Base-by-base conservation (phyloP, 2,888 invertebrate species). In the Xestobium rufovillosum region DNA sequence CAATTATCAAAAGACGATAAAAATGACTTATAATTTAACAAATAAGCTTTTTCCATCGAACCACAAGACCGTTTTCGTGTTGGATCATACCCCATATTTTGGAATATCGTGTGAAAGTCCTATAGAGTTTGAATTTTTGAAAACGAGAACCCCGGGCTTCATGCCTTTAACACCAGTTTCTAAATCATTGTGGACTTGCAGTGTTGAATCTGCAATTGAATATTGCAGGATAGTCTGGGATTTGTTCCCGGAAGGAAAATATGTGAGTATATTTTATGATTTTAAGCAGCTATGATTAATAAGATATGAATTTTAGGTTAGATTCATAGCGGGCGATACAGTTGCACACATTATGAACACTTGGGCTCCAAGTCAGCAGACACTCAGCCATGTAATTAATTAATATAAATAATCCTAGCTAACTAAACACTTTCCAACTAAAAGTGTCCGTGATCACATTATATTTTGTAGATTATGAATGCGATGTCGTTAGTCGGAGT, bases 141-240 rank as follows among this genome's bases (percentile, higher is more conserved):
- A 82, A 65, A 72, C 73, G 43, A 75, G 84, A 11, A 74, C 76
- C 1, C 73, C 80, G 11, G 79, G 80, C 34, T 75, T 80, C 50
- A 82, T 84, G 36, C 84, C 82, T 1, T 69, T 89, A 27, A 80
- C 84, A 3, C 87, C 91, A 1, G 83, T 96, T 42, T 82, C 81
- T 43, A 97, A 97, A 66, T 86, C 90, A 1, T 63, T 97, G 35
- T 98, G 97, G 97, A 96, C 95, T 0, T 92, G 89, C 56, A 86
- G 88, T 48, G 88, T 96, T 0, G 97, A 97, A 70, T 85, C 91
- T 1, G 84, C 91, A 1, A 78, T 96, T 40, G 98, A 98, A 65
- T 97, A 96, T 60, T 91, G 94, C 53, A 78, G 97, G 14, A 89
- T 98, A 50, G 89, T 94, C 1, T 94, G 91, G 87, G 97, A 98